Evolutionary conservation across 2,888 invertebrate genomes (phyloP).

Genomic region (Brassicogethes aeneus): DNA sequence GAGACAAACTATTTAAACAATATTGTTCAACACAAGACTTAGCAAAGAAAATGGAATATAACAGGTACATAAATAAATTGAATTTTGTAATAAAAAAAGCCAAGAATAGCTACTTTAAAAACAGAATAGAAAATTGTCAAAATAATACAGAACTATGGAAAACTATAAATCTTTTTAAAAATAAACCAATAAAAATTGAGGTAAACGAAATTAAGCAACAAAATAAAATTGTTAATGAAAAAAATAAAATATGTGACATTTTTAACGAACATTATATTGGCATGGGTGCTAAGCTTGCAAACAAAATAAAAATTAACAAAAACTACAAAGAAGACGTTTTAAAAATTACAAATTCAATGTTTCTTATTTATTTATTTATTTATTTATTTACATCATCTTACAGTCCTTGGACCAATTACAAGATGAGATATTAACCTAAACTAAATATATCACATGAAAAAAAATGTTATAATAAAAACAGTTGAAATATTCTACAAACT

Average conservation of each 20-base stretch:
- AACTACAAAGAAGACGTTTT: too few relatives aligned
- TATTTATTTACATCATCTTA: too few relatives aligned
- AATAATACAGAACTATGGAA: neutral
- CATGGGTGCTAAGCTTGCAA: neutral
- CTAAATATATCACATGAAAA: too few relatives aligned
- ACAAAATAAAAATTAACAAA: neutral
- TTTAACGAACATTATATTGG: conserved; percentile 6
- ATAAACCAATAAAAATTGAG: neutral
- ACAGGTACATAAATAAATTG: neutral
- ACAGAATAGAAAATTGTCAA: too few relatives aligned
- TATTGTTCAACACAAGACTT: neutral
- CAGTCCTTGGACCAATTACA: too few relatives aligned
- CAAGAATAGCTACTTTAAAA: neutral
- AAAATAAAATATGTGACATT: neutral
- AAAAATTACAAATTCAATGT: too few relatives aligned
- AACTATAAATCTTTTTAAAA: neutral
- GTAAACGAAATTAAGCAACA: neutral
- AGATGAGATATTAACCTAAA: too few relatives aligned
- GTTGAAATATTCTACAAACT: too few relatives aligned
- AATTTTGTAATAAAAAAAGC: too few relatives aligned
- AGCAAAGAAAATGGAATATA: neutral
- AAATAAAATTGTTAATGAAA: neutral
- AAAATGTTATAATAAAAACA: too few relatives aligned
- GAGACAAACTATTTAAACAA: neutral
- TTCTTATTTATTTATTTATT: too few relatives aligned